These are phyloP conservation scores for Deilephila elpenor DNA, from an alignment of 2,888 invertebrate species.

Conservation along the genomic window DNA sequence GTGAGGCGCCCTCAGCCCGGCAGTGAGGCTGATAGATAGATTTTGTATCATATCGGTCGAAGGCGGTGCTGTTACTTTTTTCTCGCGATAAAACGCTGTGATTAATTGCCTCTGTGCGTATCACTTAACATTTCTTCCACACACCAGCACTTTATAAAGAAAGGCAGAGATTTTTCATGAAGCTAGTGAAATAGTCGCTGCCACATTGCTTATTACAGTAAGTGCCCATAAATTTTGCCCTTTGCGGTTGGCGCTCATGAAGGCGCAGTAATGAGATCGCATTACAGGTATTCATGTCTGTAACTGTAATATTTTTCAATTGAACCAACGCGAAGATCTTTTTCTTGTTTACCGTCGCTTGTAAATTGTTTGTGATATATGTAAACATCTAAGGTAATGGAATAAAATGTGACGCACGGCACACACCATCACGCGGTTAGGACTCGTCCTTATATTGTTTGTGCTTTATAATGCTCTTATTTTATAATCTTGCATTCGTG, in stretches of 20 bases:
- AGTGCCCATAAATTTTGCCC: constrained; percentile 51
- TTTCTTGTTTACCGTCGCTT: constrained; percentile 32
- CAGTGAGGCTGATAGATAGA: not conserved
- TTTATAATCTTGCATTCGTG: not conserved
- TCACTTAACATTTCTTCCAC: constrained; percentile 26
- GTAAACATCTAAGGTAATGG: not conserved
- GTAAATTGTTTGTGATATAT: constrained; percentile 24
- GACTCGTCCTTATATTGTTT: not conserved
- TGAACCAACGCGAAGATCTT: constrained; percentile 36
- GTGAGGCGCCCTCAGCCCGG: too few relatives aligned
- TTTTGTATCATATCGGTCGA: not conserved
- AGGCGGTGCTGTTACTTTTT: not conserved
- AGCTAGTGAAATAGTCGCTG: constrained; percentile 36
- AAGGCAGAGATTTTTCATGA: constrained; percentile 34
- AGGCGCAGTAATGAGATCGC: constrained; percentile 42
- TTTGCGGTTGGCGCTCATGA: constrained; percentile 42
- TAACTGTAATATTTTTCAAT: constrained; percentile 45
- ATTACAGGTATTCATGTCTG: constrained; percentile 35
- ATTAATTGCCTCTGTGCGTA: constrained; percentile 25
- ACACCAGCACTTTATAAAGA: constrained; percentile 16
- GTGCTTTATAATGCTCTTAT: not conserved
- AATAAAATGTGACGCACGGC: not conserved
- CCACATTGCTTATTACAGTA: constrained; percentile 47
- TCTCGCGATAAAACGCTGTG: constrained; percentile 18
- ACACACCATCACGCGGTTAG: not conserved